Evolutionary conservation across 2,113 vertebrate genomes (phyloP).

Genomic region (Bagarius yarrelli): DNA sequence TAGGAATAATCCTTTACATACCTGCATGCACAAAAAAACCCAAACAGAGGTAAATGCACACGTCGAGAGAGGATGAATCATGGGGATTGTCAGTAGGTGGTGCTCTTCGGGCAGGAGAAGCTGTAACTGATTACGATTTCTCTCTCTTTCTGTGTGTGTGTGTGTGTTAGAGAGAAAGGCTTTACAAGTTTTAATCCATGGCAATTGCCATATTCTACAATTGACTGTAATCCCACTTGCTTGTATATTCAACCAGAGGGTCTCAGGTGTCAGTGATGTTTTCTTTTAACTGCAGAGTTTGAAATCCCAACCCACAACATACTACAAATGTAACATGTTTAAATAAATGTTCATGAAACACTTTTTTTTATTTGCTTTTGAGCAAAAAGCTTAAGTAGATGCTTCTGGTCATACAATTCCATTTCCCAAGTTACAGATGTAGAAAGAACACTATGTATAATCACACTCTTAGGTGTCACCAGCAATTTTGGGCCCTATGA

Average conservation of each 20-base stretch:
- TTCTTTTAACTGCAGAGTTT: background rate
- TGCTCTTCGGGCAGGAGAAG: conserved; percentile 73
- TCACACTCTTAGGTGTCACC: too few species aligned
- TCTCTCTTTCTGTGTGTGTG: conserved; percentile 59
- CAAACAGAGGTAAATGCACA: conserved; percentile 9
- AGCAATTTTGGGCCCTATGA: too few species aligned
- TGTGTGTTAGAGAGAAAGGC: conserved; percentile 53
- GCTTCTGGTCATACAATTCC: too few species aligned
- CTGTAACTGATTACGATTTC: conserved; percentile 54
- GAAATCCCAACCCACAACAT: background rate
- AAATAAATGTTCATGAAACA: too few species aligned
- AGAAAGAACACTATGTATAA: too few species aligned
- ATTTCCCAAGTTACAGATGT: too few species aligned
- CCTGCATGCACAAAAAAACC: conserved; percentile 12
- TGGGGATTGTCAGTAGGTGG: conserved; percentile 76
- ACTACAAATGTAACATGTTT: background rate
- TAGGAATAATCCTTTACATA: background rate
- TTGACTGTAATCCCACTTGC: background rate
- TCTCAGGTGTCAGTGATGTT: background rate
- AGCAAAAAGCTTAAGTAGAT: too few species aligned
- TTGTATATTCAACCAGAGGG: background rate
- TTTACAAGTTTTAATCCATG: background rate
- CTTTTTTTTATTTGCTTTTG: too few species aligned
- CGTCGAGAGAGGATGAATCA: conserved; percentile 60
- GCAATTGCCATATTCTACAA: too few species aligned